A percentile compares a stretch with the other conserved stretches of the same genome.
These are phyloP conservation scores for Hyaena hyaena DNA, from an alignment of 2,113 vertebrate species.

Conservation along the genomic window DNA sequence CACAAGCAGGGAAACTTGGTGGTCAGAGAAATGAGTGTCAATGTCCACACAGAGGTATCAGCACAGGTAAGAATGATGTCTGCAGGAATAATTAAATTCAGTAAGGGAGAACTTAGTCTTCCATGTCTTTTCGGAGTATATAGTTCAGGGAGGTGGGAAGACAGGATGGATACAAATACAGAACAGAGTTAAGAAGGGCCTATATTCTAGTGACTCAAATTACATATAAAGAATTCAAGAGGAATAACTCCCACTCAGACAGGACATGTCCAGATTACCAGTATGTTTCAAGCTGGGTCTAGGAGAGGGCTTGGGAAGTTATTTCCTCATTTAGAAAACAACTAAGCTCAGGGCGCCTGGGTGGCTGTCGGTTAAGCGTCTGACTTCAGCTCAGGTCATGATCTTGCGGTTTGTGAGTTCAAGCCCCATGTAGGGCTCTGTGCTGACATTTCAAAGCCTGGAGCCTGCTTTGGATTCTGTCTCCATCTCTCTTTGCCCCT, in stretches of 20 bases:
- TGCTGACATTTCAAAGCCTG: too few relatives aligned
- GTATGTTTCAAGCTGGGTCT: background rate
- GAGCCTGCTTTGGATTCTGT: too few relatives aligned
- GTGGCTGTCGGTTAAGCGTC: too few relatives aligned
- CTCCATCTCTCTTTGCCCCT: too few relatives aligned
- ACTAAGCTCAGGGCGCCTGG: background rate
- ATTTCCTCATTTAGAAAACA: background rate
- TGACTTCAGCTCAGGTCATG: too few relatives aligned
- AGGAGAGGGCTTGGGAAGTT: background rate
- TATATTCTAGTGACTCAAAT: background rate
- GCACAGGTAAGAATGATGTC: background rate
- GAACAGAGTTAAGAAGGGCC: background rate
- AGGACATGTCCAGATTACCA: background rate
- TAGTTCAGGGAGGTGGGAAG: background rate
- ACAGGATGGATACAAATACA: background rate
- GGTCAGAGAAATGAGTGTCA: conserved; percentile 49
- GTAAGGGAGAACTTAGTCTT: background rate
- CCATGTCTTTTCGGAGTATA: background rate
- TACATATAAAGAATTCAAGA: background rate
- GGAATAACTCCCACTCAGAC: background rate
- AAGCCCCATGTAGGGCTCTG: too few relatives aligned
- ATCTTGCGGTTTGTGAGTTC: too few relatives aligned
- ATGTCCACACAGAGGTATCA: background rate
- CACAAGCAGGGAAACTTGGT: conserved; percentile 75
- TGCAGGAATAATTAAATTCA: background rate